These are phyloP conservation scores for Drosophila bunnanda DNA, from an alignment of 2,888 invertebrate species.

Conservation along the genomic window DNA sequence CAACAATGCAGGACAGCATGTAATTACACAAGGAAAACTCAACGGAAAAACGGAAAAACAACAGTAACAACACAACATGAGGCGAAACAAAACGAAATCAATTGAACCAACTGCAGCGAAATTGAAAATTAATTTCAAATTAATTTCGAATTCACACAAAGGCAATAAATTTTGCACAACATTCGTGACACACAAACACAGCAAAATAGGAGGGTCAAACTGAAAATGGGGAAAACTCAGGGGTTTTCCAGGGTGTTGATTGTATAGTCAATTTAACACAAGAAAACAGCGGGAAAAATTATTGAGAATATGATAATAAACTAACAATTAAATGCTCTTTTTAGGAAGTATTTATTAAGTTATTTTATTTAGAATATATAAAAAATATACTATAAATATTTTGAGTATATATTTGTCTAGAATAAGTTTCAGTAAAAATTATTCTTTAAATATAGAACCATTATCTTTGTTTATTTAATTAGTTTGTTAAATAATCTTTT, in stretches of 20 bases:
- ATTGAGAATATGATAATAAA: not conserved
- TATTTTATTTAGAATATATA: too few relatives aligned
- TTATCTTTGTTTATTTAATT: too few relatives aligned
- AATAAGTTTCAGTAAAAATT: too few relatives aligned
- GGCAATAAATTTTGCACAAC: constrained; percentile 68
- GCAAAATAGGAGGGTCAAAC: not conserved
- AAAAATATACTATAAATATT: too few relatives aligned
- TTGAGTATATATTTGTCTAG: too few relatives aligned
- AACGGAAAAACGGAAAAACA: constrained; percentile 27
- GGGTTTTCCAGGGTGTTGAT: constrained; percentile 33
- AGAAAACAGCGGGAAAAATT: constrained; percentile 33
- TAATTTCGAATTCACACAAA: constrained; percentile 75
- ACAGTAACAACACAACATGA: not conserved
- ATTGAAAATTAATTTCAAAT: constrained; percentile 79
- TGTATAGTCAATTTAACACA: constrained; percentile 60
- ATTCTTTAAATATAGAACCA: too few relatives aligned
- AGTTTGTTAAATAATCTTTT: too few relatives aligned
- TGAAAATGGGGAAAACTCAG: not conserved
- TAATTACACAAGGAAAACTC: constrained; percentile 63
- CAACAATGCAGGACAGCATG: constrained; percentile 44
- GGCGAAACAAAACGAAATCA: constrained; percentile 25
- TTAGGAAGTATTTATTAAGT: too few relatives aligned
- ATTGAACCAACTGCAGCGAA: constrained; percentile 39
- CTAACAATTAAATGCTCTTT: not conserved
- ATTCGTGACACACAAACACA: constrained; percentile 53